Conservation (phyloP, 2,113 vertebrate species). For the Arenaria interpres region DNA sequence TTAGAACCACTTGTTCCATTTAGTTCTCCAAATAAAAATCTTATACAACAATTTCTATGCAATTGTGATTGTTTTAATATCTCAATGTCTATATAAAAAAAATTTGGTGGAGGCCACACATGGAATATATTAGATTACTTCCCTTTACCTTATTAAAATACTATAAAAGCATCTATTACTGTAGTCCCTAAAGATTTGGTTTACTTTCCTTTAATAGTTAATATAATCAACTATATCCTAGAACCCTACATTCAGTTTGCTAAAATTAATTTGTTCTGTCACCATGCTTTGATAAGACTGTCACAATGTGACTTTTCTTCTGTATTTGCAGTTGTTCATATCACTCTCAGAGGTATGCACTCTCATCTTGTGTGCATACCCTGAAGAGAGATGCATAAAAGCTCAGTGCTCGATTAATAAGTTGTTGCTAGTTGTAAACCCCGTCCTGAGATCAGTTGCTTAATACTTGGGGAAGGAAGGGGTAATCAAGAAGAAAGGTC, state of each 20-base stretch:
- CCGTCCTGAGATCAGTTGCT: not conserved
- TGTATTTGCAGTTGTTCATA: not conserved
- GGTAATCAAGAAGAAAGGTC: not conserved
- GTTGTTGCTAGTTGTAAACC: not conserved
- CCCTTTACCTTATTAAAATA: not conserved
- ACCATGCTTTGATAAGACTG: not conserved
- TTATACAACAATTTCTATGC: not conserved
- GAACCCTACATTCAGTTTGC: not conserved
- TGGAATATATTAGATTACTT: not conserved
- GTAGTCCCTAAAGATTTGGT: not conserved
- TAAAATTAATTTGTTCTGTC: not conserved
- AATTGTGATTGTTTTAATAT: not conserved
- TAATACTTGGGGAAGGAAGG: not conserved
- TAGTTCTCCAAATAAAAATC: not conserved
- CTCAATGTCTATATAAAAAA: not conserved
- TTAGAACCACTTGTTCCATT: not conserved
- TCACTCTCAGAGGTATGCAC: rapidly evolving
- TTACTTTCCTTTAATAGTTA: not conserved
- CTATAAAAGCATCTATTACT: not conserved
- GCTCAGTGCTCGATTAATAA: not conserved
- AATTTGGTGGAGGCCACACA: not conserved
- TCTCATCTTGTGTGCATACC: not conserved
- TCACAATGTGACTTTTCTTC: not conserved
- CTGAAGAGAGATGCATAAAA: not conserved
- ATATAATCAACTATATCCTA: not conserved